Conservation (phyloP, 2,113 vertebrate genomes). For the Vireo altiloquus region DNA sequence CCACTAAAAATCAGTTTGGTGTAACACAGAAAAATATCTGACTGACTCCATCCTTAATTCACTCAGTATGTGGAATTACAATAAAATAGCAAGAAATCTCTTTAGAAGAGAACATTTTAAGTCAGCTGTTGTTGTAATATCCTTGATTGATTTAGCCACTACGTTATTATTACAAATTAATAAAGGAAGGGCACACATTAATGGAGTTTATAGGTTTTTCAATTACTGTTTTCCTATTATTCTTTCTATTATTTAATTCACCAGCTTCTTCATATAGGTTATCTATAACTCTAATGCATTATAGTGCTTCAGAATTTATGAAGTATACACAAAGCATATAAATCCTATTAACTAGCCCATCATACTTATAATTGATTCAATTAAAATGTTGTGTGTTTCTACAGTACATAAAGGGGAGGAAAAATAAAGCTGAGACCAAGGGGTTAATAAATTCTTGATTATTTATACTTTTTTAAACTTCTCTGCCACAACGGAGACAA, state of each 20-base stretch:
- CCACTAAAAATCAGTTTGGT: background rate
- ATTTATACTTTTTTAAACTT: slow-evolving; percentile 60
- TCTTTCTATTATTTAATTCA: slow-evolving; percentile 65
- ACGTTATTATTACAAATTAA: slow-evolving; percentile 73
- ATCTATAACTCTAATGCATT: slow-evolving; percentile 42
- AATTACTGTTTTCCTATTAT: slow-evolving; percentile 70
- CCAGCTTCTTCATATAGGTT: slow-evolving; percentile 56
- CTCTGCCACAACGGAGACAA: background rate
- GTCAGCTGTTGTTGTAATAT: slow-evolving; percentile 26
- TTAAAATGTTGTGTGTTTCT: slow-evolving; percentile 50
- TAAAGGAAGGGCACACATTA: slow-evolving; percentile 58
- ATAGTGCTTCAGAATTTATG: slow-evolving; percentile 64
- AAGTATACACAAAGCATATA: slow-evolving; percentile 61
- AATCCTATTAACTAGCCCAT: slow-evolving; percentile 68
- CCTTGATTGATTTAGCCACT: slow-evolving; percentile 61
- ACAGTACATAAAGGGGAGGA: slow-evolving; percentile 37
- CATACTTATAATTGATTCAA: slow-evolving; percentile 64
- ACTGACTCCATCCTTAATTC: background rate
- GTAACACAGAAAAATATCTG: background rate
- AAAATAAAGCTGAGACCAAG: slow-evolving; percentile 40
- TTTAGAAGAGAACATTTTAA: slow-evolving; percentile 2
- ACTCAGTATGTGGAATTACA: background rate
- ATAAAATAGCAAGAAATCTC: background rate
- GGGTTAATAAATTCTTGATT: slow-evolving; percentile 63
- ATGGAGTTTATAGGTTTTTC: slow-evolving; percentile 70